Evolutionary conservation across 2,888 invertebrate genomes (phyloP), one percentile per base, ranked within the genome.

Genomic region (Dryobota labecula): DNA sequence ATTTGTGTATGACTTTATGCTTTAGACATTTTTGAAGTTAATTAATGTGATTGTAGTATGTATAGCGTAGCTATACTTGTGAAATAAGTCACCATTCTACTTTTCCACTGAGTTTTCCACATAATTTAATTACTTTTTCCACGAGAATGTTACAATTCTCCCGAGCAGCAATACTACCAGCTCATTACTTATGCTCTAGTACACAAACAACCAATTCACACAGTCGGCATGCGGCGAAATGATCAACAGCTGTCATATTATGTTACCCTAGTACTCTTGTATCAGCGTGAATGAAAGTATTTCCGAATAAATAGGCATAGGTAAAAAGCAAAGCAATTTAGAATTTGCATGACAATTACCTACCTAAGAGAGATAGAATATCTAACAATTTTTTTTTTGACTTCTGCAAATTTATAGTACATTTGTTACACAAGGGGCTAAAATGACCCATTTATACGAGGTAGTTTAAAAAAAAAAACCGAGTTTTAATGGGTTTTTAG

Each of bases 161-260:
- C 8, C 2, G n/a, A 24, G 30, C 30, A 69, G 30, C 36, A 51
- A 24, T 53, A 74, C 53, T 27, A 6, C 53, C 49, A 57, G 6
- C 33, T 43, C 69, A 64, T 75, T 75, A 63, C 80, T 78, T 45
- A 45, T 51, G 36, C 58, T 54, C 75, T 75, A 63, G 77, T 80
- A 78, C 49, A 61, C 30, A 56, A 56, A 51, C n/a, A 58, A 58
- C 67, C 24, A 53, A 60, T 78, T 53, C 38, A 53, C 27, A 7
- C 9, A 74, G 51, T 33, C 20, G 7, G 18, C 30, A 33, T 33
- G 47, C 33, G 9, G 43, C 27, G 33, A n/a, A 57, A 60, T 51
- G 5, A 47, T 51, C 18, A 41, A n/a, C 51, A 11, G 8, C 43
- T 54, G n/a, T 27, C 13, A 58, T 38, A 62, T 70, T 57, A 70